Evolutionary conservation across 2,797 vertebrate species (phyloP).

Genomic region (Rhinichthys osculus): DNA sequence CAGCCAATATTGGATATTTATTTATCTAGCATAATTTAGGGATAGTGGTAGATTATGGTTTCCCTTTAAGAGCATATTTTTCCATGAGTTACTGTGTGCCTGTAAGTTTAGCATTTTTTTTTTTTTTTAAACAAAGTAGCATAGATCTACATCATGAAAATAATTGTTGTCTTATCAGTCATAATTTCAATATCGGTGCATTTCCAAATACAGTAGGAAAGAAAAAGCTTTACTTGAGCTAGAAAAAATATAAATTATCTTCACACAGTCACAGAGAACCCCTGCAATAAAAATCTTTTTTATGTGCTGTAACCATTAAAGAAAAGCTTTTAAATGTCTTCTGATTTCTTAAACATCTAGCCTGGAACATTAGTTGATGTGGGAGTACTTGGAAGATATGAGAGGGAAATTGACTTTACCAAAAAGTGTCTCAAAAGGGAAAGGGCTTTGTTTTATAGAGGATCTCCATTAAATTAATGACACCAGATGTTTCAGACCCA

Average conservation of each 20-base stretch:
- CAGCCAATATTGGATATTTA: not conserved
- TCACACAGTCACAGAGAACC: not conserved
- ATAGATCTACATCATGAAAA: not conserved
- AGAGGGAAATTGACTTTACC: conserved; percentile 31
- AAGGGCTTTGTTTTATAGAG: conserved; percentile 48
- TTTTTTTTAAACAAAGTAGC: not conserved
- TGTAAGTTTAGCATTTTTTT: not conserved
- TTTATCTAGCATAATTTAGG: not conserved
- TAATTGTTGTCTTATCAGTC: not conserved
- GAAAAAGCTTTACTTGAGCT: not conserved
- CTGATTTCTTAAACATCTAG: conserved; percentile 41
- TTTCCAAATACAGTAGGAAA: not conserved
- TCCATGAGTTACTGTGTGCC: not conserved
- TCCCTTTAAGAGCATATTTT: not conserved
- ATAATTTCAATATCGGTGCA: not conserved
- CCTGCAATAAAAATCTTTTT: not conserved
- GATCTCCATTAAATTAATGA: conserved; percentile 42
- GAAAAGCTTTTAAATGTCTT: conserved; percentile 24
- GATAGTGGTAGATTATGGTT: not conserved
- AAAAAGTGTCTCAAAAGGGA: conserved; percentile 41
- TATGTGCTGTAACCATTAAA: not conserved
- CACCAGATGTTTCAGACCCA: conserved; percentile 52
- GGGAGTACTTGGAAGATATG: conserved; percentile 33
- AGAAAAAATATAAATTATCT: not conserved
- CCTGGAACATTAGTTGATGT: conserved; percentile 37